Base-by-base conservation (phyloP, 2,113 vertebrate species). In the Pagrus major region DNA sequence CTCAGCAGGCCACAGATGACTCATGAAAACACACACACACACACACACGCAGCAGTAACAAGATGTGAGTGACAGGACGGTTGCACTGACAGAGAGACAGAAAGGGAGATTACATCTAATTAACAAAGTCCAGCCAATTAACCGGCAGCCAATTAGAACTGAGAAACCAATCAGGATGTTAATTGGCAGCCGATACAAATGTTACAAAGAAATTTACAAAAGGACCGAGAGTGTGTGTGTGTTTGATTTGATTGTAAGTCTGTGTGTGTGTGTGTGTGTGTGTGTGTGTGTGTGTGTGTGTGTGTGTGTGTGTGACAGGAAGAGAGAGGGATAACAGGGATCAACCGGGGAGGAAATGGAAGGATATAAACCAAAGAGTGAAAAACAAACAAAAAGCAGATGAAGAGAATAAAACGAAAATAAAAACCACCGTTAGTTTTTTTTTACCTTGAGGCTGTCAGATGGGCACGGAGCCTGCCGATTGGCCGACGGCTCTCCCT, bases 371-470 rank as follows among this genome's bases (percentile, higher is more conserved):
- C 35, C n/a, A 33, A 75, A 65, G 8, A 29, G 60, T 33, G 59
- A 39, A 77, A 73, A 71, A 81, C 41, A 77, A 86, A 74, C 27
- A 56, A 31, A 78, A 82, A 69, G 6, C 84, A 89, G 68, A 84
- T 90, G 91, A 95, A 93, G 85, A 93, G 59, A 81, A 66, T 37
- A 39, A 41, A 91, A 94, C 88, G 89, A 67, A 77, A 94, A 66
- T 55, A 93, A 95, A 93, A 93, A 90, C 81, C 33, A 35, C 4
- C 33, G 7, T 35, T 35, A 14, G 31, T 94, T 94, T n/a, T 25
- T 51, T 44, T 94, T 95, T 96, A 98, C 97, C 96, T 96, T 95
- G 89, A 94, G 95, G 94, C 55, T 33, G 15, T 93, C 83, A 4
- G 39, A 23, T 8, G 77, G 20, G 68, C 94, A 63, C 8, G 59